Base-by-base conservation (phyloP, 1,140 invertebrate genomes). In the Bombus difficillimus region DNA sequence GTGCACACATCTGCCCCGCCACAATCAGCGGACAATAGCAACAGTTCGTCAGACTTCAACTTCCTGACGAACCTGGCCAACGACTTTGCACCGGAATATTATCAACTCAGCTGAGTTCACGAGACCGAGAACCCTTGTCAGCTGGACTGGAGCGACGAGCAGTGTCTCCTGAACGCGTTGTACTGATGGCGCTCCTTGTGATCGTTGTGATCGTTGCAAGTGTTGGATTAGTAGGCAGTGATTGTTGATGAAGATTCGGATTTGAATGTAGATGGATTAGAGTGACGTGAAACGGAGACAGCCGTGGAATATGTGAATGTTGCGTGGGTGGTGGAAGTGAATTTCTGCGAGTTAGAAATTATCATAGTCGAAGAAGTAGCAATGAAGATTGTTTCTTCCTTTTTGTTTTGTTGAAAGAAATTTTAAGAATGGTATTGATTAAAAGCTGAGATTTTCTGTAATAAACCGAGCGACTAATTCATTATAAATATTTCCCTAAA, bases 51-150 rank as follows among this genome's bases (percentile, higher is more conserved):
- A 15, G 98, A 98, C 92, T 98, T 98, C 93, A 98, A 98, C 94
- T 98, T 98, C 92, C 96, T 98, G 66, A 98, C 97, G 92, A 98
- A 98, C 92, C 95, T 98, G 90, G 98, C 98, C 78, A 98, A 98
- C 94, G 98, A 98, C 92, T 98, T 98, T 93, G 98, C 97, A 2
- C 98, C 98, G 0, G 98, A 98, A 93, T 98, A 98, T 93, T 98
- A 98, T 95, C 97, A 98, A 94, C 97, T 98, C 81, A 95, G 95
- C 93, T 95, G 94, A 95, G 94, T 93, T 79, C 88, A 94, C 88
- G 94, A 95, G 89, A 91, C 87, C 72, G 92, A 93, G 37, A 92
- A 92, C 87, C 83, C 89, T 59, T 15, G n/a, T 32, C 15, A 18
- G 64, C 6, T 66, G 13, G 64, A 95, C 88, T 95, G 94, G 94